These are phyloP conservation scores for Chrysotoxum bicinctum DNA, from an alignment of 2,888 invertebrate genomes.

Conservation along the genomic window DNA sequence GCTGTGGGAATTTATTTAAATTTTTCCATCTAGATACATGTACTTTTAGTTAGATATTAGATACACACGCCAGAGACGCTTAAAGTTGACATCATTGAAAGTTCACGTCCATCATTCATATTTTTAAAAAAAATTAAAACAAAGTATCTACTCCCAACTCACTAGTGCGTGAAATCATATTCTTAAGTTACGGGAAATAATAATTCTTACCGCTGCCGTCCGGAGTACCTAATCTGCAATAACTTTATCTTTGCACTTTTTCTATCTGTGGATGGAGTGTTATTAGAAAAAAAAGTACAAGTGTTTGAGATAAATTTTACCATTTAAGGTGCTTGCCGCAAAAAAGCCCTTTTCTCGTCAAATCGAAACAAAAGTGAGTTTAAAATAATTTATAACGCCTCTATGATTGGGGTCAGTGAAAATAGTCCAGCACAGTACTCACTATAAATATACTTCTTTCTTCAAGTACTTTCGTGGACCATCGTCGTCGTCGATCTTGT, in stretches of 20 bases:
- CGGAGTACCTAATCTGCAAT: background rate
- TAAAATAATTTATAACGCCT: slow-evolving; percentile 68
- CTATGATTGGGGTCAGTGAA: slow-evolving; percentile 80
- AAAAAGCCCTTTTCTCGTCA: background rate
- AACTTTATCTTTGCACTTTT: slow-evolving; percentile 2
- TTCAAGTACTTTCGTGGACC: slow-evolving; percentile 14
- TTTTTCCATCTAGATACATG: slow-evolving; percentile 24
- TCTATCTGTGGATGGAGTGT: background rate
- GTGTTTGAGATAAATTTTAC: slow-evolving; percentile 11
- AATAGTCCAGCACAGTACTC: slow-evolving; percentile 75
- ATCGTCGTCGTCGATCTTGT: slow-evolving; percentile 8
- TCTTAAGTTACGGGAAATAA: slow-evolving; percentile 61
- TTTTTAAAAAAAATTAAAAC: slow-evolving; percentile 10
- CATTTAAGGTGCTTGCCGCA: background rate
- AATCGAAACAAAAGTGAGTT: slow-evolving; percentile 21
- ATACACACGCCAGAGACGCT: slow-evolving; percentile 12
- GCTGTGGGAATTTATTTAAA: slow-evolving; percentile 40
- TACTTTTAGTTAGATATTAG: background rate
- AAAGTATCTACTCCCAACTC: slow-evolving; percentile 14
- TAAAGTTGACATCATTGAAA: slow-evolving; percentile 64
- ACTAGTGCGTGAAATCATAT: slow-evolving; percentile 69
- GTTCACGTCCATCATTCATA: slow-evolving; percentile 36
- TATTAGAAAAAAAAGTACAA: slow-evolving; percentile 37
- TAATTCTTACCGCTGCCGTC: slow-evolving; percentile 19
- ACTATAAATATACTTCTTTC: background rate